phyloP scores from a whole-genome alignment of 2,888 invertebrate species.

The Lasiommata megera region DNA sequence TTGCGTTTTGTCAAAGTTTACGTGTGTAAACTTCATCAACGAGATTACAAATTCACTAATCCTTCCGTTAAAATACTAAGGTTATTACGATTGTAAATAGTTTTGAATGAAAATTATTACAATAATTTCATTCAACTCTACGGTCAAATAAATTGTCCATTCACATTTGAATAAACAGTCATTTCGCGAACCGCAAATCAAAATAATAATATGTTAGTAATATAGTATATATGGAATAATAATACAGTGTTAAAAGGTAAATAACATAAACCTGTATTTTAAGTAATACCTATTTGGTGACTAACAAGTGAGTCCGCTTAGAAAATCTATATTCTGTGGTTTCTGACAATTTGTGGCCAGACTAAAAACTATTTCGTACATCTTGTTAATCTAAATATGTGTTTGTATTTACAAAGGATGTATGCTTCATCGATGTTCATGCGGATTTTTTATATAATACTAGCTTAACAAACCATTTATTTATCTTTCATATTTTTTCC shows the following conservation, averaged over 20 bases:
- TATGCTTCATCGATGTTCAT: too few species aligned
- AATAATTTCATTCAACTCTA: conserved; percentile 2
- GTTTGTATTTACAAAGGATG: too few species aligned
- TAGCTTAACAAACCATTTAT: too few species aligned
- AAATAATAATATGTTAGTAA: conserved; percentile 10
- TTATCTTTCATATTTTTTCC: too few species aligned
- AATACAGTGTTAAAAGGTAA: conserved; percentile 2
- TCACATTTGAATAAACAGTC: conserved; percentile 13
- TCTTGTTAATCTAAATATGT: too few species aligned
- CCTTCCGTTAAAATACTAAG: too few species aligned
- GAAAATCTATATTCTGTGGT: background rate
- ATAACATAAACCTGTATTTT: conserved; percentile 10
- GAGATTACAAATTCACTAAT: too few species aligned
- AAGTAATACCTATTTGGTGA: background rate
- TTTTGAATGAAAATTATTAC: background rate
- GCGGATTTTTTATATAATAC: too few species aligned
- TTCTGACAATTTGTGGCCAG: background rate
- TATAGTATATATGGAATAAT: background rate
- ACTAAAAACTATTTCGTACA: too few species aligned
- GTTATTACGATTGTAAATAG: background rate
- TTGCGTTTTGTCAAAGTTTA: too few species aligned
- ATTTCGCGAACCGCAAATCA: conserved; percentile 15
- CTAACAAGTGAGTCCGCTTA: background rate
- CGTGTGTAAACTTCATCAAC: too few species aligned
- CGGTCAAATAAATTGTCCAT: conserved; percentile 21